Conservation (phyloP, 2,888 invertebrate genomes). For the Globia sparganii region DNA sequence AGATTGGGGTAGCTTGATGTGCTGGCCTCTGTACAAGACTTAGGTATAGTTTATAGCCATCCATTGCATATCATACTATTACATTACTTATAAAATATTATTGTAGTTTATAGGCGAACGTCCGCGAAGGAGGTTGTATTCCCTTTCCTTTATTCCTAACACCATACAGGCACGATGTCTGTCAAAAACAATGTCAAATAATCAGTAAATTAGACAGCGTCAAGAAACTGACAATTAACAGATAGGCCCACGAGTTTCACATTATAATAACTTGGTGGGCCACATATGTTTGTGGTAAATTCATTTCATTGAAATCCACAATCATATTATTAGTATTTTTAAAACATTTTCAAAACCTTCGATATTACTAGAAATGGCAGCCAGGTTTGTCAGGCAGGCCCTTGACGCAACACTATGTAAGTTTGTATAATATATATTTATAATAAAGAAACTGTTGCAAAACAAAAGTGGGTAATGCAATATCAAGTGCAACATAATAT, state of each 20-base stretch:
- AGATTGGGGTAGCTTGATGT: no score
- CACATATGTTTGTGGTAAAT: not conserved
- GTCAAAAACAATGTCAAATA: not conserved
- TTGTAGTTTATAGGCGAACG: not conserved
- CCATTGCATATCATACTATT: not conserved
- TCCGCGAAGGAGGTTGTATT: constrained; percentile 6
- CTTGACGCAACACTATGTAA: constrained; percentile 82
- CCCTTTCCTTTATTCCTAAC: not conserved
- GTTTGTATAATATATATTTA: constrained; percentile 28
- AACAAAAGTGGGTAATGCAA: constrained; percentile 75
- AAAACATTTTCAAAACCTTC: constrained; percentile 4
- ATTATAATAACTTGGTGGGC: not conserved
- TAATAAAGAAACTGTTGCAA: constrained; percentile 80
- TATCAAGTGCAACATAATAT: not conserved
- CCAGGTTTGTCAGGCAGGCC: constrained; percentile 72
- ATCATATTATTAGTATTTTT: constrained; percentile 39
- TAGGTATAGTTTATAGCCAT: not conserved
- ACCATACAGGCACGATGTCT: not conserved
- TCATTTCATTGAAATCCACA: constrained; percentile 5
- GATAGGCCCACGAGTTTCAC: not conserved
- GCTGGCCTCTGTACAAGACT: not conserved
- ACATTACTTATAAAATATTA: no score
- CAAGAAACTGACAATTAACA: constrained; percentile 14
- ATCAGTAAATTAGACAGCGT: constrained; percentile 14
- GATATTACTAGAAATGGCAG: constrained; percentile 72